phyloP scores from a whole-genome alignment of 1,140 invertebrate species.

The Monomorium pharaonis region DNA sequence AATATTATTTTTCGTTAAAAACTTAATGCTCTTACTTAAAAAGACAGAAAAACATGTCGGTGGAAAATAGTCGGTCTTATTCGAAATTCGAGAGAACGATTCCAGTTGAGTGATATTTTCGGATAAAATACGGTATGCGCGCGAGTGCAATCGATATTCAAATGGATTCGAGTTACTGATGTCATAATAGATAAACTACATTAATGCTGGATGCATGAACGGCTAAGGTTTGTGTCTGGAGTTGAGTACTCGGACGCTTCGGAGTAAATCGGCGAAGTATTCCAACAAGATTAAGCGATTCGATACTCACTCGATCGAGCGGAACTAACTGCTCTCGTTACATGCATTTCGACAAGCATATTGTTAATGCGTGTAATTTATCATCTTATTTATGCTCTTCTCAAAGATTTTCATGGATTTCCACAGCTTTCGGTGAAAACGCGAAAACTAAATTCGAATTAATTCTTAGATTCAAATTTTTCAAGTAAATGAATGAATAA shows the following conservation, averaged over 20 bases:
- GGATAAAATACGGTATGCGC: neutral
- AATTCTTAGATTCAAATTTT: too few species aligned
- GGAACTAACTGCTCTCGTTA: conserved; percentile 33
- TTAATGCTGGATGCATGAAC: conserved; percentile 13
- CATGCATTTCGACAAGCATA: conserved; percentile 15
- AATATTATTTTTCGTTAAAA: neutral
- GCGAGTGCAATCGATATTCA: conserved; percentile 27
- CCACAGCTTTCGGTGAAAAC: neutral
- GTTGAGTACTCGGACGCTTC: neutral
- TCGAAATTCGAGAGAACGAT: neutral
- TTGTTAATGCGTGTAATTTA: conserved; percentile 23
- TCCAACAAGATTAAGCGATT: conserved; percentile 43
- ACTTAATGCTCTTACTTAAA: neutral
- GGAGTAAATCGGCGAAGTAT: conserved; percentile 40
- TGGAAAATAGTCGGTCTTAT: neutral
- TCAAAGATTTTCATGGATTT: neutral
- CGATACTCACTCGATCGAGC: conserved; percentile 16
- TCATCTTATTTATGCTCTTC: conserved; percentile 11
- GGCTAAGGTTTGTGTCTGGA: conserved; percentile 17
- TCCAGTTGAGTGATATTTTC: neutral
- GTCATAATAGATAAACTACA: conserved; percentile 36
- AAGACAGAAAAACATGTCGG: neutral
- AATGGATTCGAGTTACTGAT: conserved; percentile 29
- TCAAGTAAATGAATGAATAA: too few species aligned
- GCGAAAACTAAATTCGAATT: neutral